phyloP scores from a whole-genome alignment of 2,113 vertebrate species.

The Misgurnus mizolepis region DNA sequence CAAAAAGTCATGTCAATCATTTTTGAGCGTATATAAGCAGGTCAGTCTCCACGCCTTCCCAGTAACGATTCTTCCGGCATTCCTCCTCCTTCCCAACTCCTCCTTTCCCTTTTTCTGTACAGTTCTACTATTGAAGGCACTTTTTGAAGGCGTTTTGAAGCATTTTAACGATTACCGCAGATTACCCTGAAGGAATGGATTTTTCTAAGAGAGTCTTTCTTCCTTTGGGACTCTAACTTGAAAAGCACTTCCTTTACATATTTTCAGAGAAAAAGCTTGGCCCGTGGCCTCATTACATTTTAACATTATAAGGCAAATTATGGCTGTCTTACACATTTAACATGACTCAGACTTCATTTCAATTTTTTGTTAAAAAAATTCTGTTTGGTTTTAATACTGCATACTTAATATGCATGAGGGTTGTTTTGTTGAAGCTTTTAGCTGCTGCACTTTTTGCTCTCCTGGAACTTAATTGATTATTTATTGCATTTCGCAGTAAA shows the following conservation, averaged over 20 bases:
- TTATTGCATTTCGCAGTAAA: conserved; percentile 22
- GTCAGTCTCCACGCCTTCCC: no score
- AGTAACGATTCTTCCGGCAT: no score
- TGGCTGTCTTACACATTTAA: not conserved
- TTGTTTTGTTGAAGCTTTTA: not conserved
- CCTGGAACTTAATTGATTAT: conserved; percentile 16
- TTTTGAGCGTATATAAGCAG: no score
- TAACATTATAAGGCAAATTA: not conserved
- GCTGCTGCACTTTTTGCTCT: not conserved
- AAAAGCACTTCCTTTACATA: conserved; percentile 2
- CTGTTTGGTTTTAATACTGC: not conserved
- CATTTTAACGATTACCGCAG: not conserved
- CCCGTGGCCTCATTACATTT: not conserved
- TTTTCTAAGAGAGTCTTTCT: conserved; percentile 8
- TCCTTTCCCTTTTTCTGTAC: no score
- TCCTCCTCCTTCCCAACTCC: no score
- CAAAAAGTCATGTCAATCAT: no score
- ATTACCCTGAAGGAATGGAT: not conserved
- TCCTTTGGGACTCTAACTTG: conserved; percentile 11
- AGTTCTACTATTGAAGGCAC: no score
- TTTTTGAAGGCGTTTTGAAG: not conserved
- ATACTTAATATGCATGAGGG: not conserved
- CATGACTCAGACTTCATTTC: not conserved
- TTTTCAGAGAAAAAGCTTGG: not conserved
- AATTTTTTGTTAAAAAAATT: not conserved